Evolutionary conservation across 2,113 vertebrate genomes (phyloP).

Genomic region (Asarcornis scutulata): DNA sequence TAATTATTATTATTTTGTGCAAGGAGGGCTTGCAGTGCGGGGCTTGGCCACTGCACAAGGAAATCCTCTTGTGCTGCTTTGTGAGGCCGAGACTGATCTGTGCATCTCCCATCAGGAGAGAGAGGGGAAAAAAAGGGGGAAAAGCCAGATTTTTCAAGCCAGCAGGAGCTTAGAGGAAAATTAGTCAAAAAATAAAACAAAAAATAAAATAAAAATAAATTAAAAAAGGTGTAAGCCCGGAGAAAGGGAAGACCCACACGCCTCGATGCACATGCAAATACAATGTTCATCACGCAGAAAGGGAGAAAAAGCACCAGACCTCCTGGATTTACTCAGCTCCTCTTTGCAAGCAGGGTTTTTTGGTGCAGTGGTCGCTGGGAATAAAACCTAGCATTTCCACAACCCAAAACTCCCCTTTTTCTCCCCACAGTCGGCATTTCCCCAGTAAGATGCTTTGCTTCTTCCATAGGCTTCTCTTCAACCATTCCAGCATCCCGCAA

Average conservation of each 20-base stretch:
- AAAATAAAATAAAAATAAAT: too few species aligned
- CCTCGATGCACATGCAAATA: rapidly evolving
- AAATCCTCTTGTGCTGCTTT: not conserved
- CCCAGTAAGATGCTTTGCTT: not conserved
- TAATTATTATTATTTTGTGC: not conserved
- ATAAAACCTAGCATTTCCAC: not conserved
- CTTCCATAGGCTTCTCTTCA: not conserved
- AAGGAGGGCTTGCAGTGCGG: not conserved
- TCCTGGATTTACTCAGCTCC: too few species aligned
- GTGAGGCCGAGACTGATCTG: not conserved
- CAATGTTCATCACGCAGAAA: rapidly evolving
- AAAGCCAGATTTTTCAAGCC: not conserved
- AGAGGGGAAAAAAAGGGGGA: not conserved
- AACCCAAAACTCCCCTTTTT: not conserved
- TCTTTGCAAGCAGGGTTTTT: not conserved
- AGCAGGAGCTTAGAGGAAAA: not conserved
- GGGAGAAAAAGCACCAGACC: not conserved
- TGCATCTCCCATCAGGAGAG: not conserved
- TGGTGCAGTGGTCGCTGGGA: not conserved
- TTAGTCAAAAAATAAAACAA: not conserved
- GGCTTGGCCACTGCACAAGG: not conserved
- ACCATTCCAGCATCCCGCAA: not conserved
- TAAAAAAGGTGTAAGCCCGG: not conserved
- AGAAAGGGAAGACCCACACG: rapidly evolving
- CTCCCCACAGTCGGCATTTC: not conserved